Conservation (phyloP, 2,888 invertebrate genomes). For the Watsonalla binaria region DNA sequence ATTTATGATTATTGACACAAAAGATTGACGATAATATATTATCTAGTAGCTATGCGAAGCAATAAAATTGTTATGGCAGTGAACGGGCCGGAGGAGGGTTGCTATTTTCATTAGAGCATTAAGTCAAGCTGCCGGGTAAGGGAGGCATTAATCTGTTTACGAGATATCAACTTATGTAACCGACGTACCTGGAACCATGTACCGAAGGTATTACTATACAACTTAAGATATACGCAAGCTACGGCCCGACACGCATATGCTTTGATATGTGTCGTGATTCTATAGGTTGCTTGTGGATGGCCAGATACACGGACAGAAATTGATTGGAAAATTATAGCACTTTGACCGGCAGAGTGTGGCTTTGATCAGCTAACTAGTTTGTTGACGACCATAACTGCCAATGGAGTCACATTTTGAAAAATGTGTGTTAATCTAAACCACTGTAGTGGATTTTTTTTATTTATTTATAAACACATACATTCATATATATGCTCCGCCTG, state of each 20-base stretch:
- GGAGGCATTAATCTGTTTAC: slow-evolving; percentile 62
- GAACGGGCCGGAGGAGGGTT: slow-evolving; percentile 26
- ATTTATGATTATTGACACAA: slow-evolving; percentile 38
- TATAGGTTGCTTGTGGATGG: background rate
- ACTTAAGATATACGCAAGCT: slow-evolving; percentile 8
- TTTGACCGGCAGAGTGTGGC: background rate
- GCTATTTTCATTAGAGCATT: slow-evolving; percentile 58
- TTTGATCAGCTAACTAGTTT: background rate
- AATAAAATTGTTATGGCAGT: slow-evolving; percentile 44
- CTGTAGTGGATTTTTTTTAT: background rate
- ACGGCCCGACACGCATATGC: slow-evolving; percentile 7
- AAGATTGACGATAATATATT: slow-evolving; percentile 35
- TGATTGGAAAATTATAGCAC: background rate
- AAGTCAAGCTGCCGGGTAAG: slow-evolving; percentile 46
- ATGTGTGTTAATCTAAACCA: background rate
- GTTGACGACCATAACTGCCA: background rate
- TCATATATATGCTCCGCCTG: no score
- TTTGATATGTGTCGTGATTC: background rate
- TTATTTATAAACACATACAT: no score
- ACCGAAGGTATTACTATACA: slow-evolving; percentile 26
- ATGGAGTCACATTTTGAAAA: background rate
- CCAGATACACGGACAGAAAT: background rate
- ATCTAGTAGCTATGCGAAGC: slow-evolving; percentile 32
- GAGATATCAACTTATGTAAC: slow-evolving; percentile 55
- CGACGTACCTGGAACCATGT: slow-evolving; percentile 37